Evolutionary conservation across 2,113 vertebrate species (phyloP).

Genomic region (Lasiurus cinereus): DNA sequence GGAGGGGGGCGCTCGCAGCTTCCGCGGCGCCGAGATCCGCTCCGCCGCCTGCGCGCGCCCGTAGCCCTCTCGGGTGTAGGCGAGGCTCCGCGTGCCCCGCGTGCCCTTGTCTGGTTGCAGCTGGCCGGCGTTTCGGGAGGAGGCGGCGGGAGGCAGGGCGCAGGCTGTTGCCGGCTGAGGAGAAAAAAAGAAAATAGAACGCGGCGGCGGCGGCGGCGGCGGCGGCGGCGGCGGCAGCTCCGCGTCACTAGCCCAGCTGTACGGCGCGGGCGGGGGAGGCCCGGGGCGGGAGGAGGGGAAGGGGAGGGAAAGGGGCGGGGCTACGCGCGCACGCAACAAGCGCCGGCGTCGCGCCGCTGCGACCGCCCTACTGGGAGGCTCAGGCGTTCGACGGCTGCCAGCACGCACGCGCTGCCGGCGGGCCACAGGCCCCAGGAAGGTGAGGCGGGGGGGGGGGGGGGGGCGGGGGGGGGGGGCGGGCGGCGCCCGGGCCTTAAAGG

Average conservation of each 20-base stretch:
- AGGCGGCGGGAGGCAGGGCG: neutral
- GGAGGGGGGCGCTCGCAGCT: conserved; percentile 61
- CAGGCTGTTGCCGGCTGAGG: conserved; percentile 54
- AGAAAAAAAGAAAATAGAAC: conserved; percentile 54
- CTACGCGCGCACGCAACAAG: conserved; percentile 67
- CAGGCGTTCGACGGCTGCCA: neutral
- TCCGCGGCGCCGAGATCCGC: conserved; percentile 35
- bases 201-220: neutral
- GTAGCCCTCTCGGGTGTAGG: conserved; percentile 36
- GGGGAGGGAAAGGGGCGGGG: conserved; percentile 55
- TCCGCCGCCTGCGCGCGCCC: conserved; percentile 59
- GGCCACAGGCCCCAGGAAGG: neutral
- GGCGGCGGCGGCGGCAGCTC: neutral
- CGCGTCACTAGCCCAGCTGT: conserved; percentile 79
- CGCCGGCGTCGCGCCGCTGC: conserved; percentile 42
- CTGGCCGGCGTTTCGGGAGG: neutral
- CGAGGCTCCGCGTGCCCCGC: conserved; percentile 71
- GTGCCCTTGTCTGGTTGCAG: conserved; percentile 70
- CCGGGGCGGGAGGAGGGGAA: neutral
- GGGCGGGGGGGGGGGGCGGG: fast-evolving
- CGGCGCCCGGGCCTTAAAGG: conserved; percentile 81
- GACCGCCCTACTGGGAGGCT: conserved; percentile 48
- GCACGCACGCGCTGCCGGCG: conserved; percentile 58
- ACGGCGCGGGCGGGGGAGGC: conserved; percentile 57
- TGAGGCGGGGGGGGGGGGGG: neutral